phyloP scores from a whole-genome alignment of 2,113 vertebrate genomes.

The Mesembrinibis cayennensis region DNA sequence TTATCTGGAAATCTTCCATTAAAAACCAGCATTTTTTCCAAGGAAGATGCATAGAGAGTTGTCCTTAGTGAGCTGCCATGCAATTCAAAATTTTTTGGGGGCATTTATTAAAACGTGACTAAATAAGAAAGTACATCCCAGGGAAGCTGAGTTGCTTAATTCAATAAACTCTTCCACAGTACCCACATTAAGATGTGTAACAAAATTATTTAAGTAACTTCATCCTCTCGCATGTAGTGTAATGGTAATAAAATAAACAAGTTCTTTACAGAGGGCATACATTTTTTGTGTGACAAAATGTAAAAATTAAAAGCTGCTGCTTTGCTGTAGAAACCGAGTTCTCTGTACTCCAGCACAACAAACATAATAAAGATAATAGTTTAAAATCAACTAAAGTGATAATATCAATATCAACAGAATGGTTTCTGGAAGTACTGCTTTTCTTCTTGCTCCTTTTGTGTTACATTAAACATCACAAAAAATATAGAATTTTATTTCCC shows the following conservation, averaged over 20 bases:
- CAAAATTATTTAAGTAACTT: neutral
- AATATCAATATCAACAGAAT: neutral
- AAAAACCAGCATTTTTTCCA: neutral
- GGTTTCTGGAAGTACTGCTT: neutral
- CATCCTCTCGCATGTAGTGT: neutral
- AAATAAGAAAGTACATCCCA: neutral
- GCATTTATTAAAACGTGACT: neutral
- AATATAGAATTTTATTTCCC: neutral
- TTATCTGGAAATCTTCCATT: neutral
- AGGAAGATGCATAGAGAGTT: fast-evolving
- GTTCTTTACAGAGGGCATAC: neutral
- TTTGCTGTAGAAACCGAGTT: neutral
- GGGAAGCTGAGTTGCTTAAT: neutral
- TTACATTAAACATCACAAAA: neutral
- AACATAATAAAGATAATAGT: neutral
- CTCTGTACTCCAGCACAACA: neutral
- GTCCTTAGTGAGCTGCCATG: neutral
- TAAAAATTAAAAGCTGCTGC: neutral
- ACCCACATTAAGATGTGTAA: neutral
- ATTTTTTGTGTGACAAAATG: neutral
- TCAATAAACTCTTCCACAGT: neutral
- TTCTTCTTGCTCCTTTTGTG: neutral
- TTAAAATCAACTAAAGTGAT: neutral
- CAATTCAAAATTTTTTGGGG: neutral
- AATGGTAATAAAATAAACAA: neutral